Conservation (phyloP, 2,797 vertebrate genomes). For the Acanthiza pusilla region DNA sequence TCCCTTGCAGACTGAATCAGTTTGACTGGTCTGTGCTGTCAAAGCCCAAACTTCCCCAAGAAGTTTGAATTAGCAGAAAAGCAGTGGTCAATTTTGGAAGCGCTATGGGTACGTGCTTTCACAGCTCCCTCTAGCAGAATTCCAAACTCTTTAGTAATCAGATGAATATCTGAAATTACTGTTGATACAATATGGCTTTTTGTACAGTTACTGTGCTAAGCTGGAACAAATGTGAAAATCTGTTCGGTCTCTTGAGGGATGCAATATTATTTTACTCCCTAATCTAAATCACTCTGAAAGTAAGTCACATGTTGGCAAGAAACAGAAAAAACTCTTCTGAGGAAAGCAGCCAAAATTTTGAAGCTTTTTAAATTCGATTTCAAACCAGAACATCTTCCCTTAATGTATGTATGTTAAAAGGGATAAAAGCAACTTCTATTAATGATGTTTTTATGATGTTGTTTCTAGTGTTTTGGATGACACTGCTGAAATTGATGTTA, state of each 20-base stretch:
- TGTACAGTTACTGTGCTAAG: neutral
- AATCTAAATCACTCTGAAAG: neutral
- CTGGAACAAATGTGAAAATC: neutral
- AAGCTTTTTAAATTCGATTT: neutral
- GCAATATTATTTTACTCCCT: neutral
- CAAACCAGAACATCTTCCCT: neutral
- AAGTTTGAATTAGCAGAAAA: neutral
- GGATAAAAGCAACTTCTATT: neutral
- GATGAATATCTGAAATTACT: neutral
- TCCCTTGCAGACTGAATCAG: neutral
- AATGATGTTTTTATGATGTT: neutral
- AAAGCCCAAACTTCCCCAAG: neutral
- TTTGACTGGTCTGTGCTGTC: neutral
- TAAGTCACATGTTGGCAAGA: neutral
- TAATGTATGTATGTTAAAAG: neutral
- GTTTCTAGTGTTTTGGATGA: neutral
- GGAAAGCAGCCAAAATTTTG: neutral
- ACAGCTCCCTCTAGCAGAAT: slow-evolving; percentile 8
- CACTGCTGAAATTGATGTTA: neutral
- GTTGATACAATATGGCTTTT: neutral
- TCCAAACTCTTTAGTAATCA: neutral
- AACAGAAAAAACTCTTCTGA: neutral
- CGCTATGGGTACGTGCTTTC: neutral
- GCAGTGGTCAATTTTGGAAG: neutral
- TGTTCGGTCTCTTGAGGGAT: neutral